These are phyloP conservation scores for Ctenosaura bakeri DNA, from an alignment of 2,797 vertebrate species.

Conservation along the genomic window DNA sequence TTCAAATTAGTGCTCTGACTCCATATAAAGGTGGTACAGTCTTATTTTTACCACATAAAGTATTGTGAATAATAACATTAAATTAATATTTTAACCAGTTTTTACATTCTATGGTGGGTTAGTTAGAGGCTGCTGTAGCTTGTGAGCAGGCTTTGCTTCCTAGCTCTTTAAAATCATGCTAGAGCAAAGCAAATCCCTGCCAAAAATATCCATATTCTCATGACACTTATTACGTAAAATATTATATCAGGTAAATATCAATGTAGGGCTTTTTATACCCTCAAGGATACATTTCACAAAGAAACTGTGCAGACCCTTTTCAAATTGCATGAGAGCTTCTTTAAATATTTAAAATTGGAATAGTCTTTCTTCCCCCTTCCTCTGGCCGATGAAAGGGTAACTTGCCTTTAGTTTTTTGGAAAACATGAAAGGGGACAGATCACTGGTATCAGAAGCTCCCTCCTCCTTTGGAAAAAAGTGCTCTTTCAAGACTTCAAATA, in stretches of 20 bases:
- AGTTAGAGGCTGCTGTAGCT: neutral
- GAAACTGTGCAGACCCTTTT: constrained; percentile 68
- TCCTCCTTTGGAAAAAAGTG: constrained; percentile 49
- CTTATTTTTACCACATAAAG: neutral
- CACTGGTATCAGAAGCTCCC: constrained; percentile 59
- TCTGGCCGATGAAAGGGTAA: constrained; percentile 65
- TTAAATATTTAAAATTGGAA: constrained; percentile 76
- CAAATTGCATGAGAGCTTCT: constrained; percentile 65
- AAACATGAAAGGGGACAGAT: constrained; percentile 68
- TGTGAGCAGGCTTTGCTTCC: neutral
- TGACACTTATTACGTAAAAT: constrained; percentile 66
- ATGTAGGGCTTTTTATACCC: constrained; percentile 52
- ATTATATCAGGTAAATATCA: constrained; percentile 64
- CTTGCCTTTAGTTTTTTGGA: constrained; percentile 66
- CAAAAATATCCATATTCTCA: constrained; percentile 38
- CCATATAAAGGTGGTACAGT: neutral
- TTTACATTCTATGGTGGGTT: neutral
- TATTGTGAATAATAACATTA: neutral
- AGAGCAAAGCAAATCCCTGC: constrained; percentile 42
- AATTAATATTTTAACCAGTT: neutral
- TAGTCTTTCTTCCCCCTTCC: constrained; percentile 62
- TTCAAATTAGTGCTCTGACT: neutral
- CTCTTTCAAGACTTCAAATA: constrained; percentile 69
- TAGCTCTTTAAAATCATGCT: constrained; percentile 55
- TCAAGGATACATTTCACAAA: constrained; percentile 64